These are phyloP conservation scores for Ichneumon xanthorius DNA, from an alignment of 2,888 invertebrate genomes.

Conservation along the genomic window DNA sequence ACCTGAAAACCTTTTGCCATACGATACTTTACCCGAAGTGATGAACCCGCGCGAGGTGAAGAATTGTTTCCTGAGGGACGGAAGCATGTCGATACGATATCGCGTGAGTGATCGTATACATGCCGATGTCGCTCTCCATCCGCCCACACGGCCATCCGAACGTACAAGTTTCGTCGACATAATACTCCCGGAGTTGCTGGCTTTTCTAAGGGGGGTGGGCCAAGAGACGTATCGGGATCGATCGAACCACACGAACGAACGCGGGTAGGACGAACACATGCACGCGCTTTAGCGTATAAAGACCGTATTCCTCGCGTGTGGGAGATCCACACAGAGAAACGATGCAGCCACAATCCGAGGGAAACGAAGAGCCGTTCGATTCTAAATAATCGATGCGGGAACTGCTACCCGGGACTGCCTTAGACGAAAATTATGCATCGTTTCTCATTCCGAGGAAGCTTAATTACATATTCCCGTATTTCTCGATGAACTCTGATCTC, in stretches of 20 bases:
- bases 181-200: constrained; percentile 8
- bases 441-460: not conserved
- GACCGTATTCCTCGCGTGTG: not conserved
- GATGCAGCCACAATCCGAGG: not conserved
- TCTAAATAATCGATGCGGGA: constrained; percentile 28
- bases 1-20: constrained; percentile 18
- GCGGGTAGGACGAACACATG: constrained; percentile 6
- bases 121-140: constrained; percentile 13
- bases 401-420: not conserved
- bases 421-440: not conserved
- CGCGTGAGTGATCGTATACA: not conserved
- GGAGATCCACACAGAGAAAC: not conserved
- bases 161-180: constrained; percentile 33
- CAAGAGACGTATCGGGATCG: constrained; percentile 23
- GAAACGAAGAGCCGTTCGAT: constrained; percentile 4
- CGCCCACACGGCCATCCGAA: constrained; percentile 10
- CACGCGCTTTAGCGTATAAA: not conserved
- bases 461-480: constrained; percentile 12
- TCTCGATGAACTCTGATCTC: not conserved
- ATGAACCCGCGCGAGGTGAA: constrained; percentile 21
- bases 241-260: constrained; percentile 7
- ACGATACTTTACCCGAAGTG: constrained; percentile 26
- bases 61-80: constrained; percentile 48
- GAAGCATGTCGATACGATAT: constrained; percentile 38
- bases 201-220: constrained; percentile 14